Evolutionary conservation across 2,888 invertebrate genomes (phyloP).

Genomic region (Therioaphis trifolii): DNA sequence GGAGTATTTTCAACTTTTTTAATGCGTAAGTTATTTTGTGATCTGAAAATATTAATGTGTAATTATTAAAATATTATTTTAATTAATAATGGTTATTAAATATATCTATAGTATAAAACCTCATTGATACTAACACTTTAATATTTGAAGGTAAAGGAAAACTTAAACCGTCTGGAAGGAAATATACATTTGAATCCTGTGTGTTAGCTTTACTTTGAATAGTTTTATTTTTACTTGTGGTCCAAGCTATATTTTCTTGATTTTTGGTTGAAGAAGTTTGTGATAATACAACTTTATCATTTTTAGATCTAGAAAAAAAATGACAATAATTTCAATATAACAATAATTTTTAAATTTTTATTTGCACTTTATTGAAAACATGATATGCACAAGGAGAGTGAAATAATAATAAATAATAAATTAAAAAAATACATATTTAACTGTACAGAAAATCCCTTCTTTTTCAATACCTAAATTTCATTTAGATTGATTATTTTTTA

Average conservation of each 20-base stretch:
- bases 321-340: not conserved
- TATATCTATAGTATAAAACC: no score
- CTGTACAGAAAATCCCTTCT: no score
- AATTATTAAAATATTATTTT: not conserved
- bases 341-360: no score
- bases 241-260: not conserved
- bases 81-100: not conserved
- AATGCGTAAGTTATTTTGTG: not conserved
- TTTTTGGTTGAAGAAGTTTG: not conserved
- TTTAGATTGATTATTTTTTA: no score
- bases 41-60: slow-evolving; percentile 2
- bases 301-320: slow-evolving; percentile 6
- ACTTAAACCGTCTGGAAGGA: not conserved
- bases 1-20: slow-evolving; percentile 4
- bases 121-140: not conserved
- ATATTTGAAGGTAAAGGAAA: slow-evolving; percentile 2
- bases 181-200: slow-evolving; percentile 17
- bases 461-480: no score
- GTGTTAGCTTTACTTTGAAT: not conserved
- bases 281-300: not conserved
- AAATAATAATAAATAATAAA: no score
- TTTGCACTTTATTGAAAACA: no score
- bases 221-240: not conserved
- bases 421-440: no score
- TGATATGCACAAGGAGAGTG: no score